A percentile compares a stretch with the other conserved stretches of the same genome.
phyloP scores from a whole-genome alignment of 2,888 invertebrate genomes.

The Drosophila fungiperda region DNA sequence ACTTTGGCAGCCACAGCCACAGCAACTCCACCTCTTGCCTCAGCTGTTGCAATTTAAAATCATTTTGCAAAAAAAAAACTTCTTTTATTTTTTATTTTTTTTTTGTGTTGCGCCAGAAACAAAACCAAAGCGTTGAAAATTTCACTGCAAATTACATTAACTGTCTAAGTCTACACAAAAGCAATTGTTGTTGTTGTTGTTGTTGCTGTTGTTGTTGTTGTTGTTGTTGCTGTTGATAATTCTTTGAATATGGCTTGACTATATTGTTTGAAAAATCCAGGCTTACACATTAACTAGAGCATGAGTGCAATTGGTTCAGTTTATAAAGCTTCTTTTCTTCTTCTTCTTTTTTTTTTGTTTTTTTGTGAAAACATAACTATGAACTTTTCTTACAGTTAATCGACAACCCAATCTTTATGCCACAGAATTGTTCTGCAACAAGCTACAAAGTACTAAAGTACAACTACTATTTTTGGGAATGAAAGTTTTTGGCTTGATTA shows the following conservation, averaged over 20 bases:
- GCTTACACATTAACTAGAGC: slow-evolving; percentile 24
- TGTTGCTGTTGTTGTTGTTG: slow-evolving; percentile 11
- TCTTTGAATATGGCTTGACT: slow-evolving; percentile 23
- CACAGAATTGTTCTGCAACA: neutral
- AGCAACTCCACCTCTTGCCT: slow-evolving; percentile 58
- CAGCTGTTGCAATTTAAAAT: slow-evolving; percentile 72
- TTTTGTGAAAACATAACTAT: neutral
- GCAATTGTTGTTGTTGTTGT: slow-evolving; percentile 21
- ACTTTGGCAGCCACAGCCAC: slow-evolving; percentile 40
- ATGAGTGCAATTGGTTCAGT: slow-evolving; percentile 4
- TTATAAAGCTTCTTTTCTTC: too few species aligned
- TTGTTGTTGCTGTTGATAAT: slow-evolving; percentile 43
- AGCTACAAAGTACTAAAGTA: neutral
- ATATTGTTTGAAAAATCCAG: slow-evolving; percentile 33
- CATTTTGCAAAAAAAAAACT: slow-evolving; percentile 53
- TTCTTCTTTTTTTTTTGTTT: neutral
- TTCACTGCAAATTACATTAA: slow-evolving; percentile 71
- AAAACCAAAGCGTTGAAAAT: slow-evolving; percentile 71
- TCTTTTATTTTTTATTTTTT: neutral
- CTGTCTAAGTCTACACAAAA: slow-evolving; percentile 37
- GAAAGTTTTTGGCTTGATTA: neutral
- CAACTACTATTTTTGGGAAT: neutral
- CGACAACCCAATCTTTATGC: neutral
- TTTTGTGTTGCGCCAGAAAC: slow-evolving; percentile 46
- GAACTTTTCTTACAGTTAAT: slow-evolving; percentile 5